phyloP scores from a whole-genome alignment of 1,140 invertebrate genomes.

The Frieseomelitta varia region DNA sequence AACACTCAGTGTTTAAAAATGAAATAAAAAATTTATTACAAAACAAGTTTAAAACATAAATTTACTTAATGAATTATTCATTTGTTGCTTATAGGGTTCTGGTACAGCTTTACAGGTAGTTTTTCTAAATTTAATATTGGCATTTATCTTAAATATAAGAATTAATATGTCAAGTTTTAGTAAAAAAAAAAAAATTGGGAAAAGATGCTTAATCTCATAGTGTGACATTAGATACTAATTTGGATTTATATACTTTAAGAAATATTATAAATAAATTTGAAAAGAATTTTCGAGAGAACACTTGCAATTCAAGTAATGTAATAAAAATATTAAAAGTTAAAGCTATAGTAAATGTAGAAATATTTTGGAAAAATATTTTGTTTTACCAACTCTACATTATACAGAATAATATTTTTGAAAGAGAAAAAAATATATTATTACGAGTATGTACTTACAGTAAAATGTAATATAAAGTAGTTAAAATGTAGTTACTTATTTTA shows the following conservation, averaged over 20 bases:
- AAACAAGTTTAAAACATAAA: slow-evolving; percentile 41
- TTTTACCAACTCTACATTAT: not conserved
- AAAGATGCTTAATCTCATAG: slow-evolving; percentile 30
- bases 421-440: not conserved
- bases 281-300: slow-evolving; percentile 16
- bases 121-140: slow-evolving; percentile 47
- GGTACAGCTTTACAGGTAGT: slow-evolving; percentile 75
- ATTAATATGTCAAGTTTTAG: slow-evolving; percentile 29
- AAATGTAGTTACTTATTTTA: not conserved
- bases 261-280: not conserved
- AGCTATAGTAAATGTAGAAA: not conserved
- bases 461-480: not conserved
- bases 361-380: not conserved
- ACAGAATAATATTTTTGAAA: not conserved
- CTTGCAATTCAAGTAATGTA: slow-evolving; percentile 28
- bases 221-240: slow-evolving; percentile 48
- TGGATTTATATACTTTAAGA: slow-evolving; percentile 10
- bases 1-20: not conserved
- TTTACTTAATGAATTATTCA: slow-evolving; percentile 68
- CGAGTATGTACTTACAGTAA: not conserved
- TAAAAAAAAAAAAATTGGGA: slow-evolving; percentile 16
- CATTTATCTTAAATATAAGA: slow-evolving; percentile 35
- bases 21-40: slow-evolving; percentile 38
- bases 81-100: slow-evolving; percentile 76
- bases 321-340: not conserved